These are phyloP conservation scores for Apodemia duryi DNA, from an alignment of 2,888 invertebrate species.

Conservation along the genomic window DNA sequence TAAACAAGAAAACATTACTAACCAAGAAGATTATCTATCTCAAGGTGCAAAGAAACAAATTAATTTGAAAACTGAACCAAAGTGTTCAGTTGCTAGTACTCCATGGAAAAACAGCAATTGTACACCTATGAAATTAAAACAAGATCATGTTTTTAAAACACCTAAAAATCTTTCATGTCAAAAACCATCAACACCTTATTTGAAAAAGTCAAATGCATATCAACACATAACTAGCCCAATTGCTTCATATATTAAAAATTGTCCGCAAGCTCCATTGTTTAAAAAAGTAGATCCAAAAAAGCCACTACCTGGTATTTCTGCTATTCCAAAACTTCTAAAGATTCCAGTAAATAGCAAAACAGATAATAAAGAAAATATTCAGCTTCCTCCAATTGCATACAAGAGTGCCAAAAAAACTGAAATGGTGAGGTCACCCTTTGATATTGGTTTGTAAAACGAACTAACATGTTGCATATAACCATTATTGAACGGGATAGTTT, in stretches of 20 bases:
- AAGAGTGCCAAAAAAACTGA: constrained; percentile 55
- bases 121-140: not conserved
- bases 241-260: constrained; percentile 58
- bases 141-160: constrained; percentile 42
- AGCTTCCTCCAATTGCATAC: constrained; percentile 51
- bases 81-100: not conserved
- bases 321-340: constrained; percentile 48
- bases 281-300: constrained; percentile 55
- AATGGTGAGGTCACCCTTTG: constrained; percentile 45
- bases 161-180: constrained; percentile 42
- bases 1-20: not conserved
- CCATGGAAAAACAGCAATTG: constrained; percentile 1
- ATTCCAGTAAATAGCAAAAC: constrained; percentile 31
- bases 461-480: no score
- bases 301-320: constrained; percentile 45
- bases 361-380: constrained; percentile 51
- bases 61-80: not conserved
- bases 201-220: constrained; percentile 43
- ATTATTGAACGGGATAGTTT: no score
- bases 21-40: not conserved
- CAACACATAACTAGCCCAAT: constrained; percentile 60
- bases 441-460: no score
- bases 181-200: constrained; percentile 37
- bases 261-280: constrained; percentile 50
- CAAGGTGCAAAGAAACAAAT: not conserved